Evolutionary conservation across 2,113 vertebrate species (phyloP).

Genomic region (Tichodroma muraria): DNA sequence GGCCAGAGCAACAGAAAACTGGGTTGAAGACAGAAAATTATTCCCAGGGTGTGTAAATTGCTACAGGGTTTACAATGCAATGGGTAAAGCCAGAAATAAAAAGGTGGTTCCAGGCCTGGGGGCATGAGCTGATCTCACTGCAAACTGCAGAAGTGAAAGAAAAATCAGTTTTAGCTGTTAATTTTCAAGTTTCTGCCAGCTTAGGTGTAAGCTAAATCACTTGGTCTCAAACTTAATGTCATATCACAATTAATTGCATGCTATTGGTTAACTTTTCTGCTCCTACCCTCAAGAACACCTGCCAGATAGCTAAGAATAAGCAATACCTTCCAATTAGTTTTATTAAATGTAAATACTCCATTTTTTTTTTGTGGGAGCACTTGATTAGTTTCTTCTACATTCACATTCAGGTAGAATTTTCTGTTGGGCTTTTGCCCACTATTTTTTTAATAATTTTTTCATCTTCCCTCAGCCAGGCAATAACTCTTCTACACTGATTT

Average conservation of each 20-base stretch:
- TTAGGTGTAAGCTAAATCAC: neutral
- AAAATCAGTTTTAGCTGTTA: neutral
- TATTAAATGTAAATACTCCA: neutral
- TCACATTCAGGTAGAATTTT: neutral
- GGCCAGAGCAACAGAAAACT: neutral
- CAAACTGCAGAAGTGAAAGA: neutral
- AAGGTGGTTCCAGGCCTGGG: fast-evolving
- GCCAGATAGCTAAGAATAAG: neutral
- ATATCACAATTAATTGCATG: too few species aligned
- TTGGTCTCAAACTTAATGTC: neutral
- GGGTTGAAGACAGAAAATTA: neutral
- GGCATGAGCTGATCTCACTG: neutral
- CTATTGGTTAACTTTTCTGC: neutral
- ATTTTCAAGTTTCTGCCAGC: neutral
- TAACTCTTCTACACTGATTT: neutral
- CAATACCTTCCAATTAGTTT: neutral
- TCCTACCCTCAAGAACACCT: neutral
- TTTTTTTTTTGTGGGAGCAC: neutral
- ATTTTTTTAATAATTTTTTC: neutral
- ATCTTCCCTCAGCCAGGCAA: neutral
- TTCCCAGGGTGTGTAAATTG: neutral
- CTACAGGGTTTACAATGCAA: neutral
- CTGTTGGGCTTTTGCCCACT: neutral
- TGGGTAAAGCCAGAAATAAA: neutral
- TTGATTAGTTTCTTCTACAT: neutral